Percentiles rank a stretch among this genome's conserved stretches.
These are phyloP conservation scores for Promerops cafer DNA, from an alignment of 2,113 vertebrate species.

Conservation along the genomic window DNA sequence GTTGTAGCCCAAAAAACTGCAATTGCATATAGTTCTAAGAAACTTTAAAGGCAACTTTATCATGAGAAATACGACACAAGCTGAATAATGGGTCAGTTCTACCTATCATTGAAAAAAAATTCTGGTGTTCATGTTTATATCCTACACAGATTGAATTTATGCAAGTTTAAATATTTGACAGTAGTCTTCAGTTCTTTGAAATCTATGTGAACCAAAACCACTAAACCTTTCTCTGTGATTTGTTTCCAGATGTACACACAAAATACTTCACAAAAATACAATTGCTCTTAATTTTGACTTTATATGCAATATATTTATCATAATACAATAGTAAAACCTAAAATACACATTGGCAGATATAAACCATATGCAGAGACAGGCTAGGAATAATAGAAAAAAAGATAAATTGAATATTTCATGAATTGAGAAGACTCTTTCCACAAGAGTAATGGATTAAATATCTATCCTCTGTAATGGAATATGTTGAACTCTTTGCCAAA, in stretches of 20 bases:
- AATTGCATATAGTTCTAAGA: neutral
- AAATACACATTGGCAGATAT: conserved; percentile 18
- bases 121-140: neutral
- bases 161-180: neutral
- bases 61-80: neutral
- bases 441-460: conserved; percentile 46
- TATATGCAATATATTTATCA: conserved; percentile 34
- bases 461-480: conserved; percentile 2
- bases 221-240: conserved; percentile 17
- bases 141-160: neutral
- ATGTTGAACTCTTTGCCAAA: conserved; percentile 50
- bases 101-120: neutral
- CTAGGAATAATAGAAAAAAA: conserved; percentile 19
- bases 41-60: neutral
- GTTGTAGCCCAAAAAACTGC: neutral
- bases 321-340: conserved; percentile 31
- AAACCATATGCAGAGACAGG: conserved; percentile 37
- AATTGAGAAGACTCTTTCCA: conserved; percentile 28
- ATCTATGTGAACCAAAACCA: neutral
- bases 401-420: conserved; percentile 44
- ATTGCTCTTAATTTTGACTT: conserved; percentile 47
- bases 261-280: conserved; percentile 16
- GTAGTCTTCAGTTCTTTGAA: neutral
- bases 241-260: conserved; percentile 27
- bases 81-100: neutral